Evolutionary conservation across 2,113 vertebrate species (phyloP).

Genomic region (Fulica atra): DNA sequence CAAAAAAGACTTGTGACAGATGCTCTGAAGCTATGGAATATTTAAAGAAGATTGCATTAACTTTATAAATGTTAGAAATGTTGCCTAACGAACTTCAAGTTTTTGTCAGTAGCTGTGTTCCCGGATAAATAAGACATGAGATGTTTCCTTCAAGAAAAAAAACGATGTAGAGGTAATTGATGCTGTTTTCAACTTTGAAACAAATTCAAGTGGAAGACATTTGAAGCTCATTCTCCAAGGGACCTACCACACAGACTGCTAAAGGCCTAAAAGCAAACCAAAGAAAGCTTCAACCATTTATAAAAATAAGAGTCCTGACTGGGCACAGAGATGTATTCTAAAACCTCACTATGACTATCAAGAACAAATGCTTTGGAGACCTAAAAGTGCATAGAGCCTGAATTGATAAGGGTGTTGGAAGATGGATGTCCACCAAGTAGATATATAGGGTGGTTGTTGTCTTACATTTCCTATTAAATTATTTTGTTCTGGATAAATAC

Average conservation of each 20-base stretch:
- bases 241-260: neutral
- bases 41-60: conserved; percentile 53
- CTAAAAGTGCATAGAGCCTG: neutral
- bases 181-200: neutral
- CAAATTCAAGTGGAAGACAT: neutral
- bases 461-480: neutral
- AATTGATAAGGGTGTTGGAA: neutral
- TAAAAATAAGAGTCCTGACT: neutral
- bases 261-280: neutral
- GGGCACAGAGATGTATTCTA: neutral
- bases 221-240: neutral
- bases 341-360: neutral
- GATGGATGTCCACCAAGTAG: neutral
- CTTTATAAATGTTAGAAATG: conserved; percentile 57
- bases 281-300: neutral
- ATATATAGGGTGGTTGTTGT: neutral
- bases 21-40: conserved; percentile 50
- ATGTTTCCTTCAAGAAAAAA: neutral
- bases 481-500: neutral
- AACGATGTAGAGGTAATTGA: neutral
- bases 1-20: conserved; percentile 75
- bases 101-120: neutral
- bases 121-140: neutral
- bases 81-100: conserved; percentile 4
- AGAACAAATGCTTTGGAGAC: neutral